Conservation (phyloP, 2,888 invertebrate species). For the Nasonovia ribisnigri region DNA sequence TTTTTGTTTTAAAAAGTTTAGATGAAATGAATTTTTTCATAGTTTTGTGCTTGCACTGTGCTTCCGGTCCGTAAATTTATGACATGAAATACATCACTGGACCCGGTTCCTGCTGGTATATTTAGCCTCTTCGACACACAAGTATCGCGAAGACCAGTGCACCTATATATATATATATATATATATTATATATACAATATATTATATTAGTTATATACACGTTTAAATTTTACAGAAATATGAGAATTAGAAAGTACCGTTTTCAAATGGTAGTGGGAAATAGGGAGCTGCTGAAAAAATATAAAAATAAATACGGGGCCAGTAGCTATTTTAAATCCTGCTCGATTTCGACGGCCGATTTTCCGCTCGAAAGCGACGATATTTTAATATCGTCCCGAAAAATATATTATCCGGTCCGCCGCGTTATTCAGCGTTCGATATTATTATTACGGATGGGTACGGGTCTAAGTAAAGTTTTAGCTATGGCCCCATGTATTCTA, state of each 20-base stretch:
- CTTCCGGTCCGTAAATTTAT: background rate
- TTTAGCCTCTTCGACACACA: background rate
- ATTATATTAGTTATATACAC: background rate
- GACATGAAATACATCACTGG: background rate
- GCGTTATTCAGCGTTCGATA: background rate
- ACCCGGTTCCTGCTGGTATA: background rate
- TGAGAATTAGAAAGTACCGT: background rate
- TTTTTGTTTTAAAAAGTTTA: background rate
- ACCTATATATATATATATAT: background rate
- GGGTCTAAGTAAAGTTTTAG: background rate
- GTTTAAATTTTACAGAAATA: background rate
- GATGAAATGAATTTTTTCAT: background rate
- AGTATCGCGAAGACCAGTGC: background rate
- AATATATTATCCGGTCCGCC: background rate
- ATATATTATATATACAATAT: too few species aligned
- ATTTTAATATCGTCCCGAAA: background rate
- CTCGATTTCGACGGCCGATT: slow-evolving; percentile 12
- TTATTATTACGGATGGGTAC: background rate
- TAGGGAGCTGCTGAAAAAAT: background rate
- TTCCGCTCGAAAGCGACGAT: background rate
- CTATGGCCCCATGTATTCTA: background rate
- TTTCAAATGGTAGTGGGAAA: background rate
- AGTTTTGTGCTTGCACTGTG: background rate
- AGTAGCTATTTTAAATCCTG: background rate
- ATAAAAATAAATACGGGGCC: background rate